phyloP scores from a whole-genome alignment of 2,113 vertebrate species.

The Elephas maximus region DNA sequence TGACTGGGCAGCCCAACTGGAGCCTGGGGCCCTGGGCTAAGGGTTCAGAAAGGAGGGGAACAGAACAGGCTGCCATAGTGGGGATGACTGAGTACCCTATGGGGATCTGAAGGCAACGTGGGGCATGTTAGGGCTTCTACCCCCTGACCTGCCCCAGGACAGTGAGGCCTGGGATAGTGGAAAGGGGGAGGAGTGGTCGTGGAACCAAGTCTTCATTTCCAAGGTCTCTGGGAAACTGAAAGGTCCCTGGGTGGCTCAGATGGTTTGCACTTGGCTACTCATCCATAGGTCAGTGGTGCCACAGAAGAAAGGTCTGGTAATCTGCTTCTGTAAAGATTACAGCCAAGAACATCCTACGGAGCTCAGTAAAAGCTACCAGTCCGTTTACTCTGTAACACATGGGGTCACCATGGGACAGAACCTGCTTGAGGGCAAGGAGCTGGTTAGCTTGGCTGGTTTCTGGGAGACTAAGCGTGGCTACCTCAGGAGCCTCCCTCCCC shows the following conservation, averaged over 20 bases:
- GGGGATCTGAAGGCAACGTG: rapidly evolving
- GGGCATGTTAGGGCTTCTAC: rapidly evolving
- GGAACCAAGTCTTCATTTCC: rapidly evolving
- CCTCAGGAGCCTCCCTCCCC: rapidly evolving
- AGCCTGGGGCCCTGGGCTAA: rapidly evolving
- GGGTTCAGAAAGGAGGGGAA: background rate
- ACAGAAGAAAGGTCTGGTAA: background rate
- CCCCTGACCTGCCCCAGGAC: background rate
- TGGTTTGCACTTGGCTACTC: no score
- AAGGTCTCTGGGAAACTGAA: background rate
- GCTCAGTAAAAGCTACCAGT: background rate
- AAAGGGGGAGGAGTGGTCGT: no score
- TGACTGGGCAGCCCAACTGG: rapidly evolving
- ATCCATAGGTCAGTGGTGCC: no score
- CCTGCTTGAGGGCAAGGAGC: background rate
- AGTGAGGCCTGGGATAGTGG: background rate
- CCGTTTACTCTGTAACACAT: background rate
- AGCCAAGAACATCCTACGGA: background rate
- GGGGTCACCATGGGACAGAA: no score
- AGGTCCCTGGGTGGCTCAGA: background rate
- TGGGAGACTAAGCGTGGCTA: background rate
- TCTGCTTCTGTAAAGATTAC: background rate
- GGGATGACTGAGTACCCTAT: background rate
- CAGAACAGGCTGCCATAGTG: rapidly evolving
- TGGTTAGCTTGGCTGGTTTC: background rate